Conservation (phyloP, 2,888 invertebrate species). For the Cryptus armator region DNA sequence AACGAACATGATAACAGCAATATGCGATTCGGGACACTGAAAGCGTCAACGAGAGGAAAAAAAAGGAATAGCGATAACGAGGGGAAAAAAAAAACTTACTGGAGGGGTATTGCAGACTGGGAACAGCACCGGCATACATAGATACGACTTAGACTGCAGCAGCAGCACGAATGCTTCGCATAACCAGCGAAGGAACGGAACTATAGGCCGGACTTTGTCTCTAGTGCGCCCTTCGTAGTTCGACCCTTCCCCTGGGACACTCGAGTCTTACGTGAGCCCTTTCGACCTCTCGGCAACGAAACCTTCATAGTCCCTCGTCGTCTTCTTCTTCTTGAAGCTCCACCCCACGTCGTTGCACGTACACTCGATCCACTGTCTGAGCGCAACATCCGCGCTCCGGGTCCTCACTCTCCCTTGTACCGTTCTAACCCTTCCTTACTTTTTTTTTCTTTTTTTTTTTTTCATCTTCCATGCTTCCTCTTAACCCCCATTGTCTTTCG, state of each 20-base stretch:
- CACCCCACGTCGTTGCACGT: constrained; percentile 45
- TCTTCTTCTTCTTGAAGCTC: constrained; percentile 35
- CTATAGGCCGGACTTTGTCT: constrained; percentile 61
- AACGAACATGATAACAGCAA: background rate
- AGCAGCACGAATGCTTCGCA: constrained; percentile 41
- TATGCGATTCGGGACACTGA: background rate
- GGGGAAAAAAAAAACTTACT: constrained; percentile 16
- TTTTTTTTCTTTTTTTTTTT: constrained; percentile 18
- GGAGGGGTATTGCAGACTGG: background rate
- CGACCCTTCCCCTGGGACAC: constrained; percentile 58
- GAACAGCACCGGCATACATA: constrained; percentile 4
- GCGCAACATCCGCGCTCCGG: constrained; percentile 20
- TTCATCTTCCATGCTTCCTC: constrained; percentile 19
- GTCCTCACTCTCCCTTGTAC: constrained; percentile 45
- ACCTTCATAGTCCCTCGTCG: constrained; percentile 23
- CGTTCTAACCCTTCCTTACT: constrained; percentile 17
- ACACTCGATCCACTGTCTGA: constrained; percentile 49
- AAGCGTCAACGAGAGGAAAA: too few species aligned
- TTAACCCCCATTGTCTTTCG: constrained; percentile 66
- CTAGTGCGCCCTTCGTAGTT: constrained; percentile 61
- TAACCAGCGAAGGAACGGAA: constrained; percentile 52
- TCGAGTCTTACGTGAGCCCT: constrained; percentile 65
- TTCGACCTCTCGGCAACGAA: constrained; percentile 61
- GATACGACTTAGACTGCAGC: constrained; percentile 35
- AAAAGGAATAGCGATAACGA: background rate